Evolutionary conservation across 2,797 vertebrate species (phyloP), one percentile per base, ranked within the genome.

Genomic region (Paratrypauchen microcephalus): DNA sequence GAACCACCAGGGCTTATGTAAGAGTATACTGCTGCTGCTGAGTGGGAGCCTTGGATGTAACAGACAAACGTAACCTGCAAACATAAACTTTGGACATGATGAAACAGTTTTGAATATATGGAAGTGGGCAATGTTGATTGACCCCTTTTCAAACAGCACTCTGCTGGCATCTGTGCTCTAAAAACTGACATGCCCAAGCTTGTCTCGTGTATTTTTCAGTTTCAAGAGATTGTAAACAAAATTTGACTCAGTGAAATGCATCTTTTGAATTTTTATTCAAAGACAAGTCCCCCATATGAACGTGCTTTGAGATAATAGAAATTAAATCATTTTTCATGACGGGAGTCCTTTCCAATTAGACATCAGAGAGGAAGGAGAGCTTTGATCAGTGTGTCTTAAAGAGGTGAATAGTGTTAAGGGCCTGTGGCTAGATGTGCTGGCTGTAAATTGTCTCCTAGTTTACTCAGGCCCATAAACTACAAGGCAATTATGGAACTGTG

Each of bases 401-500:
- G 66, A 72, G 69, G 64, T 74, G 79, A 69, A 80, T 75, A 80
- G 80, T 75, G 28, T 76, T 71, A 85, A 66, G 79, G 80, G 75
- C 73, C 75, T 77, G 76, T 69, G 79, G 72, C 84, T 71, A 52
- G 77, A 84, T 5, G 0, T 60, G 61, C 54, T 32, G 45, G 81
- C 73, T 81, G 70, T 88, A 89, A 88, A 88, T 89, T 62, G 81
- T 84, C 78, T 83, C 70, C 61, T 55, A 67, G 80, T 86, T 83
- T 83, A 71, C 81, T 65, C 12, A 0, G 68, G 70, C 74, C 73
- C 75, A 75, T 88, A 92, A 83, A 88, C 80, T 79, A 78, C 55
- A 62, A 72, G 80, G 86, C 86, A 89, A 90, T 91, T 90, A 90
- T 80, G 76, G 84, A 89, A 90, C 86, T 88, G 79, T 82, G 88